Conservation (phyloP, 2,888 invertebrate genomes). For the Drosophila algonquin region DNA sequence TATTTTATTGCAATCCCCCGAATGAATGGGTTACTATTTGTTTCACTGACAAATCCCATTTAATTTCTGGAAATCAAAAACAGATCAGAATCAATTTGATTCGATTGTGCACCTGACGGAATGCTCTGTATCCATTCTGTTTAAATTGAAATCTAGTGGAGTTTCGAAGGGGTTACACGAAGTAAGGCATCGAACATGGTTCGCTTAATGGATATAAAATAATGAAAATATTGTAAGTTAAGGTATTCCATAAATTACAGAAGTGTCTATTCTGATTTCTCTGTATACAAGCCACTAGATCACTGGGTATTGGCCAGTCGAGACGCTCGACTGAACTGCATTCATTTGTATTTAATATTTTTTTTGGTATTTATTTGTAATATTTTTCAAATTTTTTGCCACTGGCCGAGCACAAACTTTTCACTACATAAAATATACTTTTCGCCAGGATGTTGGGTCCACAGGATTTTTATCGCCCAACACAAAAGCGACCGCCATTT, state of each 20-base stretch:
- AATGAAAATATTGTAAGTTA: too few relatives aligned
- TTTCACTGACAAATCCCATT: conserved; percentile 33
- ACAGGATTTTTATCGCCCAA: conserved; percentile 33
- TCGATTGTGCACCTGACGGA: conserved; percentile 10
- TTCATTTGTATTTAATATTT: neutral
- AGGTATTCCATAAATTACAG: too few relatives aligned
- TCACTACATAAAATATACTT: conserved; percentile 14
- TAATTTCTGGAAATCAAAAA: neutral
- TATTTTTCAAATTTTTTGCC: conserved; percentile 1
- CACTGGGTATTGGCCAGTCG: neutral
- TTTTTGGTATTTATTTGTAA: neutral
- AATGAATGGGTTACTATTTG: conserved; percentile 57
- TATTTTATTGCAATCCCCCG: conserved; percentile 45
- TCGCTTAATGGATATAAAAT: too few relatives aligned
- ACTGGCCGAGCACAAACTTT: conserved; percentile 33
- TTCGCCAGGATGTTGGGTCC: conserved; percentile 16
- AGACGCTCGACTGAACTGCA: neutral
- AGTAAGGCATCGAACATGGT: too few relatives aligned
- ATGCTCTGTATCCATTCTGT: conserved; percentile 1
- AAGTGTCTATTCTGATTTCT: too few relatives aligned
- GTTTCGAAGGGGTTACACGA: neutral
- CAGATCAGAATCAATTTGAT: conserved; percentile 3
- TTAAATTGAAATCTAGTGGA: neutral
- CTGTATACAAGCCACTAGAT: too few relatives aligned
- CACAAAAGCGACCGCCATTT: conserved; percentile 28